These are phyloP conservation scores for Graphium colonna DNA, from an alignment of 2,888 invertebrate species.

Conservation along the genomic window DNA sequence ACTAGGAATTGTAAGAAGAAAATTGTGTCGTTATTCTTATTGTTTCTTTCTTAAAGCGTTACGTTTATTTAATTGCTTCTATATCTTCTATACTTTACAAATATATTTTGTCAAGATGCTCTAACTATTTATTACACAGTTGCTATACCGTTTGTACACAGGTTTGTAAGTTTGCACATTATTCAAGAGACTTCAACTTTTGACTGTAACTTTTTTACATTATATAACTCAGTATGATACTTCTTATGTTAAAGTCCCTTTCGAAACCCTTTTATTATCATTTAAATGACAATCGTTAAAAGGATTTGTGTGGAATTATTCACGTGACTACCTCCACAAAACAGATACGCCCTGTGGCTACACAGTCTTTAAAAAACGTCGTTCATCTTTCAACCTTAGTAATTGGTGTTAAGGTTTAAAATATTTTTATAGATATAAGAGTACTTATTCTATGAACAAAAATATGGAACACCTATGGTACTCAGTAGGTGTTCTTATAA, in stretches of 20 bases:
- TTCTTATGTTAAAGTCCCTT: constrained; percentile 34
- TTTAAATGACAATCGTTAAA: constrained; percentile 76
- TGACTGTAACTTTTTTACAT: neutral
- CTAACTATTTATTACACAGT: too few species aligned
- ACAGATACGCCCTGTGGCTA: constrained; percentile 78
- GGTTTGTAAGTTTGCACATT: too few species aligned
- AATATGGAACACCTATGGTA: constrained; percentile 65
- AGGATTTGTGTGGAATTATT: constrained; percentile 74
- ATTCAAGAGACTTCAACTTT: too few species aligned
- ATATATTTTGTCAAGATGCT: too few species aligned
- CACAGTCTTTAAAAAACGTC: constrained; percentile 30
- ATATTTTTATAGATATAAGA: constrained; percentile 22
- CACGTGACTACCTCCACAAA: constrained; percentile 70
- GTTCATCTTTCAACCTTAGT: constrained; percentile 27
- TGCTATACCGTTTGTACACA: too few species aligned
- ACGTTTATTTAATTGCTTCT: too few species aligned
- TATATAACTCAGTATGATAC: too few species aligned
- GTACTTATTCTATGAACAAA: constrained; percentile 38
- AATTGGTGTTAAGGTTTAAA: constrained; percentile 27
- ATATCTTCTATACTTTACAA: too few species aligned
- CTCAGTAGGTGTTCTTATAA: constrained; percentile 68
- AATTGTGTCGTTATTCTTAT: too few species aligned
- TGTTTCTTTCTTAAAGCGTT: too few species aligned
- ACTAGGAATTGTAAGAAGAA: too few species aligned
- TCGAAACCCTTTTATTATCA: constrained; percentile 66